Conservation (phyloP, 2,888 invertebrate genomes). For the Exephanes ischioxanthus region DNA sequence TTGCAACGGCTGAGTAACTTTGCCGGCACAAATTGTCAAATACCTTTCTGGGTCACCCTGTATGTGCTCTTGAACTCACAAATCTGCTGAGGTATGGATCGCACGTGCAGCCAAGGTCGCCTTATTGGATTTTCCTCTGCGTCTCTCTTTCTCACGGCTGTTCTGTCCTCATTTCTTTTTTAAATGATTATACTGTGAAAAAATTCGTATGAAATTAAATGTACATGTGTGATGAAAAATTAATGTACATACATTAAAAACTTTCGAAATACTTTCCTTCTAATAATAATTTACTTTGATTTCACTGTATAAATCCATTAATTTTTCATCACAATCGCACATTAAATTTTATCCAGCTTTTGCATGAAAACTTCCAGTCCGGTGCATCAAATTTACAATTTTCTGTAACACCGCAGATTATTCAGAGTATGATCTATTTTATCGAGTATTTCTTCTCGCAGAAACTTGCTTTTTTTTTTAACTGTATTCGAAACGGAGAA, state of each 20-base stretch:
- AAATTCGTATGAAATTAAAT: too few species aligned
- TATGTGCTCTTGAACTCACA: conserved; percentile 2
- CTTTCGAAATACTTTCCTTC: too few species aligned
- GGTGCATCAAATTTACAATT: too few species aligned
- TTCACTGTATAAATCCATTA: too few species aligned
- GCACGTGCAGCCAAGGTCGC: conserved; percentile 41
- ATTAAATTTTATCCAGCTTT: too few species aligned
- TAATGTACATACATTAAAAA: too few species aligned
- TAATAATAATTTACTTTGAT: too few species aligned
- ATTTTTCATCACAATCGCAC: too few species aligned
- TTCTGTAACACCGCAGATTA: background rate
- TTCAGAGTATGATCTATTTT: background rate
- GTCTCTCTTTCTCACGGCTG: background rate
- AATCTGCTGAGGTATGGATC: conserved; percentile 13
- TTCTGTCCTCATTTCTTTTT: conserved; percentile 7
- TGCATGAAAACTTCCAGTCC: too few species aligned
- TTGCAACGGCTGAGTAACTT: background rate
- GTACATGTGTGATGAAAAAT: too few species aligned
- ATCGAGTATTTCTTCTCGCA: background rate
- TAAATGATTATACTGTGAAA: background rate
- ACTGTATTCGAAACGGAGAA: background rate
- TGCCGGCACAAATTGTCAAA: background rate
- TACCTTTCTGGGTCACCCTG: background rate
- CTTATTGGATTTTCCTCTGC: conserved; percentile 29
- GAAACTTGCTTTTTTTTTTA: background rate